A percentile compares a stretch with the other conserved stretches of the same genome.
Evolutionary conservation across 1,140 invertebrate genomes (phyloP).

Genomic region (Leguminivora glycinivorella): DNA sequence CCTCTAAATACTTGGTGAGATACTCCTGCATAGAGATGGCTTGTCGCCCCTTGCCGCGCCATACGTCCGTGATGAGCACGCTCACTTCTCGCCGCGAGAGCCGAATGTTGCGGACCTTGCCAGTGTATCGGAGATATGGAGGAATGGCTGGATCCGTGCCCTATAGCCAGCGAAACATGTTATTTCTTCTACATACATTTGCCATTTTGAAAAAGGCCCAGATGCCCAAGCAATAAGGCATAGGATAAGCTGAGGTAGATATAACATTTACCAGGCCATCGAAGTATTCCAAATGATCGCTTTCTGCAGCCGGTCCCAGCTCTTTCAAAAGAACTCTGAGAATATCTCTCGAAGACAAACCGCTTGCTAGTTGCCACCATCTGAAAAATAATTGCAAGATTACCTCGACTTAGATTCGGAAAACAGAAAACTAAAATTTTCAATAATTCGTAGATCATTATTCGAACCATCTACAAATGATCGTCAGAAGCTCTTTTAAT

Average conservation of each 20-base stretch:
- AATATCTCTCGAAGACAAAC: slow-evolving; percentile 64
- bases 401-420: background rate
- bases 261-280: slow-evolving; percentile 63
- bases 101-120: slow-evolving; percentile 70
- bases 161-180: slow-evolving; percentile 37
- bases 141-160: slow-evolving; percentile 70
- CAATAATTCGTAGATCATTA: no score
- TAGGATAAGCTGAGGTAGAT: no score
- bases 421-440: no score
- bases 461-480: no score
- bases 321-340: slow-evolving; percentile 70
- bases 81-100: slow-evolving; percentile 70
- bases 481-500: no score
- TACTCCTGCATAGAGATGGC: slow-evolving; percentile 67
- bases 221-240: no score
- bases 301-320: slow-evolving; percentile 69
- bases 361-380: slow-evolving; percentile 69
- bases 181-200: background rate
- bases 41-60: slow-evolving; percentile 55
- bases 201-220: no score
- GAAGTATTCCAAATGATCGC: slow-evolving; percentile 70
- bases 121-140: slow-evolving; percentile 66
- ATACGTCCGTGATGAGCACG: slow-evolving; percentile 74
- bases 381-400: slow-evolving; percentile 36
- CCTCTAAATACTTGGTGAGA: slow-evolving; percentile 69